Percentiles rank a stretch among this genome's conserved stretches.
These are phyloP conservation scores for Dermatophagoides farinae DNA, from an alignment of 1,140 invertebrate species.

Conservation along the genomic window DNA sequence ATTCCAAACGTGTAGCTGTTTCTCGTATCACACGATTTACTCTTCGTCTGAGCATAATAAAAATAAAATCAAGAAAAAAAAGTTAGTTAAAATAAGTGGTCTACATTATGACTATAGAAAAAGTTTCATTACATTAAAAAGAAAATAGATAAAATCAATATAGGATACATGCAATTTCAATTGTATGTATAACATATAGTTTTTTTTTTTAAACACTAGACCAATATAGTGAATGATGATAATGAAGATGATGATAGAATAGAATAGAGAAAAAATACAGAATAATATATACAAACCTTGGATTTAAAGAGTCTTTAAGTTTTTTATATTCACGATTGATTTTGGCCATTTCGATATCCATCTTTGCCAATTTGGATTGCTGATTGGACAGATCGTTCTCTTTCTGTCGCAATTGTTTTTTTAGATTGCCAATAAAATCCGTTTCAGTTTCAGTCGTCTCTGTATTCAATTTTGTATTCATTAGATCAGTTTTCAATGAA, in stretches of 20 bases:
- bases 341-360: conserved; percentile 25
- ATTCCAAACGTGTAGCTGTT: conserved; percentile 41
- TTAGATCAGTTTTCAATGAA: conserved; percentile 22
- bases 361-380: conserved; percentile 20
- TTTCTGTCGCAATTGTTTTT: conserved; percentile 33
- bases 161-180: too few relatives aligned
- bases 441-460: conserved; percentile 13
- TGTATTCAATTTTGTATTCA: conserved; percentile 13
- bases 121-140: too few relatives aligned
- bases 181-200: too few relatives aligned
- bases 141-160: too few relatives aligned
- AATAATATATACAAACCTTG: neutral
- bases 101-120: neutral
- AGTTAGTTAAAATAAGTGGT: neutral
- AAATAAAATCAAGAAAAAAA: neutral
- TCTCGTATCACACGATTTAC: conserved; percentile 45
- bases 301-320: conserved; percentile 22
- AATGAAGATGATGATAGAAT: neutral
- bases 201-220: too few relatives aligned
- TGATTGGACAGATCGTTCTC: conserved; percentile 24
- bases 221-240: too few relatives aligned
- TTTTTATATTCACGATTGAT: conserved; percentile 30
- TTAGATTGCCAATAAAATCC: conserved; percentile 18
- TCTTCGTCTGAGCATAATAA: conserved; percentile 33
- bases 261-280: too few relatives aligned